phyloP scores from a whole-genome alignment of 2,888 invertebrate species.

The Heteromurus nitidus region DNA sequence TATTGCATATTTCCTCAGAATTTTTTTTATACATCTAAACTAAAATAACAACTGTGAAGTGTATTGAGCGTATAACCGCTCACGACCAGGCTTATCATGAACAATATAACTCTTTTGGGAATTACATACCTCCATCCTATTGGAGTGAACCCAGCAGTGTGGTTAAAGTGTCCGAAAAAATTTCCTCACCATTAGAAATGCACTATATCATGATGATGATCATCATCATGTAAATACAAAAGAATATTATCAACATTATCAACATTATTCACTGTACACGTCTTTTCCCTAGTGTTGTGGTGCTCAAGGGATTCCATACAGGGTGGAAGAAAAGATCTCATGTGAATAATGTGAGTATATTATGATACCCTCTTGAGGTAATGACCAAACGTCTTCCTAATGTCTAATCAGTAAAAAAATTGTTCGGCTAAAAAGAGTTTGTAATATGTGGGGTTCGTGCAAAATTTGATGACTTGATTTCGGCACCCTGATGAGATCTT shows the following conservation, averaged over 20 bases:
- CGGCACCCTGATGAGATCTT: conserved; percentile 70
- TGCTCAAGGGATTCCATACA: background rate
- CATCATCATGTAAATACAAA: conserved; percentile 39
- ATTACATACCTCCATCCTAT: conserved; percentile 41
- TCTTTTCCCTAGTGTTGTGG: background rate
- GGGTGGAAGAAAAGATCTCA: conserved; percentile 38
- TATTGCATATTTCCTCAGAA: background rate
- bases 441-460: conserved; percentile 70
- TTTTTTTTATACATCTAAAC: background rate
- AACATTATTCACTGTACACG: background rate
- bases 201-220: conserved; percentile 17
- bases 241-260: conserved; percentile 40
- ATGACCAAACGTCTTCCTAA: conserved; percentile 58
- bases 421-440: conserved; percentile 48
- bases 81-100: conserved; percentile 21
- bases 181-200: conserved; percentile 40
- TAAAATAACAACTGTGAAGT: conserved; percentile 3
- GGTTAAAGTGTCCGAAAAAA: conserved; percentile 46
- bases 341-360: conserved; percentile 58
- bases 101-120: conserved; percentile 27
- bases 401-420: conserved; percentile 56
- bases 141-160: background rate
- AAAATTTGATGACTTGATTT: conserved; percentile 74
- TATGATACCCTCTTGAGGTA: conserved; percentile 56
- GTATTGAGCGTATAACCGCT: background rate